A percentile compares a stretch with the other conserved stretches of the same genome.
Conservation (phyloP, 1,140 invertebrate species). For the Drosophila rhopaloa region DNA sequence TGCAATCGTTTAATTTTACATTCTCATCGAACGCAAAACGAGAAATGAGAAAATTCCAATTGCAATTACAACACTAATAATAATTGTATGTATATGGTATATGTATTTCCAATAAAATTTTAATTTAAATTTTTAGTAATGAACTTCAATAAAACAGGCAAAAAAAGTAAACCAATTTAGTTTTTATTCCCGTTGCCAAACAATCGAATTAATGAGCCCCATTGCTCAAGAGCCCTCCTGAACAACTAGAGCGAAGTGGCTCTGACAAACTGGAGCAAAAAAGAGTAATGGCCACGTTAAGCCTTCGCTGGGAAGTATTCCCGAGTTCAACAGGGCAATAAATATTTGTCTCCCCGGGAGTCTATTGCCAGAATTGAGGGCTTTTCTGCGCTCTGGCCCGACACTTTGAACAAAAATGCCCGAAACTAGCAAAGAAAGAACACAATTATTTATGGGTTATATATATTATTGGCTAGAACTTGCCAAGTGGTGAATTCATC, state of each 20-base stretch:
- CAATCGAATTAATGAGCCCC: slow-evolving; percentile 34
- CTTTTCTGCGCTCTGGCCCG: neutral
- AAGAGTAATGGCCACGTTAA: slow-evolving; percentile 51
- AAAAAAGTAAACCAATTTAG: slow-evolving; percentile 38
- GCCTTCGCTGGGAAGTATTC: slow-evolving; percentile 51
- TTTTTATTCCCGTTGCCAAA: slow-evolving; percentile 14
- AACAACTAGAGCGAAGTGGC: slow-evolving; percentile 6
- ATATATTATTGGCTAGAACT: slow-evolving; percentile 3
- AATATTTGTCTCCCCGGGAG: slow-evolving; percentile 50
- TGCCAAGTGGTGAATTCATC: neutral
- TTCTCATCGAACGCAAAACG: slow-evolving; percentile 6
- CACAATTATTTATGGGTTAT: slow-evolving; percentile 3
- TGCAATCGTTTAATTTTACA: slow-evolving; percentile 39
- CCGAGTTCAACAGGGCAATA: slow-evolving; percentile 51
- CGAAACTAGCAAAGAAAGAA: neutral
- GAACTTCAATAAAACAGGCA: slow-evolving; percentile 60
- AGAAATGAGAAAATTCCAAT: slow-evolving; percentile 29
- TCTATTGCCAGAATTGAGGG: slow-evolving; percentile 23
- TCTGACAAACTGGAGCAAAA: slow-evolving; percentile 45
- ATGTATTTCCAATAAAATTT: slow-evolving; percentile 63
- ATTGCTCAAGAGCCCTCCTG: slow-evolving; percentile 37
- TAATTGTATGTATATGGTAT: slow-evolving; percentile 60
- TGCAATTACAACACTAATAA: slow-evolving; percentile 46
- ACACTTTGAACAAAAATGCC: slow-evolving; percentile 1
- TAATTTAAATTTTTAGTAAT: slow-evolving; percentile 66